Base-by-base conservation (phyloP, 2,113 vertebrate species). In the Butastur rufipennis region DNA sequence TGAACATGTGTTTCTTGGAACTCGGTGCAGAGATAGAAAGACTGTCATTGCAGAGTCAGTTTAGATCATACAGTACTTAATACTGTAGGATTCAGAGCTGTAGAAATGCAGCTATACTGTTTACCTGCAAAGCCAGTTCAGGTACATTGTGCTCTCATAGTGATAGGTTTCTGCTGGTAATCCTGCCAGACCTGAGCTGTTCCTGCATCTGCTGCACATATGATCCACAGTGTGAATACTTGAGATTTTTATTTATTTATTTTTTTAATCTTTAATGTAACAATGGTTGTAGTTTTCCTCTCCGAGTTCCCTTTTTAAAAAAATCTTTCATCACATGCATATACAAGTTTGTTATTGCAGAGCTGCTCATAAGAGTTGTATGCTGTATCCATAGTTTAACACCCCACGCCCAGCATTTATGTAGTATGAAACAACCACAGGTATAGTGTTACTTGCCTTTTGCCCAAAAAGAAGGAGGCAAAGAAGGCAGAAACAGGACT, bases 131-230 rank as follows among this genome's bases (percentile, higher is more conserved):
- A 63, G 19, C 27, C 27, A 16, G 25, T 83, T 95, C 29, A 81
- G 36, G 13, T 83, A 17, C 0, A 0, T 27, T 42, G 55, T 73
- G 17, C 40, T 62, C 27, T 62, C 20, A 7, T 7, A 70, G 15
- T 1, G 2, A 11, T 13, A 59, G 50, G 25, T 77, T 95, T 6
- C 47, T 95, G n/a, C 47, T 71, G n/a, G 38, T 81, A 55, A 42
- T 79, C 53, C 22, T 77, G 5, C 6, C 17, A 71, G 75, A 53
- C 25, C 27, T 56, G 58, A 95, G 56, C 53, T 90, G 47, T 68
- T 75, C 11, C 36, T 92, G 53, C 58, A 45, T 61, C 66, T 95
- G 79, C 45, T 86, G 43, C 15, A 14, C 86, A 86, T 63, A 73
- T 83, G 53, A 90, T 43, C 42, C 55, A 40, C 53, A 48, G 13